Percentiles rank a stretch among this genome's conserved stretches.
Evolutionary conservation across 2,888 invertebrate species (phyloP).

Genomic region (Drosophila paramelanica): DNA sequence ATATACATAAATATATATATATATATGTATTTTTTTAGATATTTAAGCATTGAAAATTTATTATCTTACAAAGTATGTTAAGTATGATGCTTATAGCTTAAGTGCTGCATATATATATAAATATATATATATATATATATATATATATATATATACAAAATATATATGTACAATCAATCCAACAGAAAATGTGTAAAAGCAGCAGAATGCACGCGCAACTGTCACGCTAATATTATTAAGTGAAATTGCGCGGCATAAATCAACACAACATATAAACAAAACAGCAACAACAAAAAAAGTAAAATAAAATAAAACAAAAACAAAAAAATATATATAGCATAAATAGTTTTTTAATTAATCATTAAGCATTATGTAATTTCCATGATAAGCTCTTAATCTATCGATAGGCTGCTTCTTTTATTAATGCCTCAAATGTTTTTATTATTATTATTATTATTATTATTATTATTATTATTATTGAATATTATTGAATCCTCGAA

Average conservation of each 20-base stretch:
- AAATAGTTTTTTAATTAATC: slow-evolving; percentile 26
- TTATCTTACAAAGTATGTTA: slow-evolving; percentile 31
- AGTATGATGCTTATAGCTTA: slow-evolving; percentile 47
- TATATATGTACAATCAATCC: slow-evolving; percentile 12
- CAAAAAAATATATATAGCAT: slow-evolving; percentile 7
- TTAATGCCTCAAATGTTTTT: slow-evolving; percentile 62
- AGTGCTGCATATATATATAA: slow-evolving; percentile 19
- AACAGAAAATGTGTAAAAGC: slow-evolving; percentile 6
- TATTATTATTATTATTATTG: slow-evolving; percentile 32
- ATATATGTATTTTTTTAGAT: slow-evolving; percentile 33
- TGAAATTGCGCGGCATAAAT: slow-evolving; percentile 49
- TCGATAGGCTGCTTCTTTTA: slow-evolving; percentile 52
- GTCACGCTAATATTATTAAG: slow-evolving; percentile 70
- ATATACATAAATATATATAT: neutral
- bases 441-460: no score
- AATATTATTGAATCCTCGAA: neutral
- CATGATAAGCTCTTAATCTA: slow-evolving; percentile 29
- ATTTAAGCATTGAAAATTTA: slow-evolving; percentile 29
- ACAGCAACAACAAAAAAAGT: neutral
- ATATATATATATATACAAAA: slow-evolving; percentile 8
- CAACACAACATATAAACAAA: neutral
- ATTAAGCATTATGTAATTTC: slow-evolving; percentile 49
- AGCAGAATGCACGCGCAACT: slow-evolving; percentile 38
- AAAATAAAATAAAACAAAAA: slow-evolving; percentile 20
- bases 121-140: slow-evolving; percentile 7